Percentiles rank a stretch among this genome's conserved stretches.
These are phyloP conservation scores for Lacerta viridis DNA, from an alignment of 2,797 vertebrate genomes.

Conservation along the genomic window DNA sequence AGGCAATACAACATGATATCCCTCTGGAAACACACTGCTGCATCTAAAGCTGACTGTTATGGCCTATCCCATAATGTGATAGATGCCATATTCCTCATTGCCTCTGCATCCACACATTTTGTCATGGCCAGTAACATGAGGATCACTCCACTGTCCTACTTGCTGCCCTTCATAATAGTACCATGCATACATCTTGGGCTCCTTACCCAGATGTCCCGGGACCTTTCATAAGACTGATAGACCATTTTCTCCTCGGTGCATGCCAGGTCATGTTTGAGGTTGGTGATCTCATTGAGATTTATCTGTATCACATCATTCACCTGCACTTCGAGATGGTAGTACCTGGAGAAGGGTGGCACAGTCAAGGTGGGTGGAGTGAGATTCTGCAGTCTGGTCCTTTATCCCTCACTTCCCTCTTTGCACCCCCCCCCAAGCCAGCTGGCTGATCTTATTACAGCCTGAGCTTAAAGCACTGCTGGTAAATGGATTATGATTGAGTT, in stretches of 20 bases:
- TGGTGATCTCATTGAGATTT: slow-evolving; percentile 55
- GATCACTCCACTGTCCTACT: neutral
- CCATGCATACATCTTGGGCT: neutral
- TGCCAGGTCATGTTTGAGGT: slow-evolving; percentile 64
- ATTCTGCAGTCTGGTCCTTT: neutral
- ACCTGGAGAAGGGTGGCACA: slow-evolving; percentile 55
- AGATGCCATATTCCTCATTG: neutral
- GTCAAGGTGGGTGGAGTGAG: slow-evolving; percentile 3
- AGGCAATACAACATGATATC: neutral
- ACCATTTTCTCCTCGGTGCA: slow-evolving; percentile 68
- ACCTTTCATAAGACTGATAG: slow-evolving; percentile 67
- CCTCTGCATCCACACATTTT: neutral
- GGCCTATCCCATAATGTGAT: neutral
- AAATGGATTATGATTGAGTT: slow-evolving; percentile 28
- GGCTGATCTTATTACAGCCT: slow-evolving; percentile 28
- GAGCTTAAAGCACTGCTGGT: slow-evolving; percentile 13
- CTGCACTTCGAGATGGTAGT: slow-evolving; percentile 43
- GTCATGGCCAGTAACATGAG: neutral
- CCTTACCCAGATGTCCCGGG: slow-evolving; percentile 73
- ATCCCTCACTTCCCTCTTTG: neutral
- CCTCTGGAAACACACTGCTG: neutral
- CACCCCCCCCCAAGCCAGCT: neutral
- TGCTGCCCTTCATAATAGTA: neutral
- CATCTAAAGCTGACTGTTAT: neutral
- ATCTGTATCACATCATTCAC: slow-evolving; percentile 54